These are phyloP conservation scores for Girardinichthys multiradiatus DNA, from an alignment of 2,113 vertebrate species.

Conservation along the genomic window DNA sequence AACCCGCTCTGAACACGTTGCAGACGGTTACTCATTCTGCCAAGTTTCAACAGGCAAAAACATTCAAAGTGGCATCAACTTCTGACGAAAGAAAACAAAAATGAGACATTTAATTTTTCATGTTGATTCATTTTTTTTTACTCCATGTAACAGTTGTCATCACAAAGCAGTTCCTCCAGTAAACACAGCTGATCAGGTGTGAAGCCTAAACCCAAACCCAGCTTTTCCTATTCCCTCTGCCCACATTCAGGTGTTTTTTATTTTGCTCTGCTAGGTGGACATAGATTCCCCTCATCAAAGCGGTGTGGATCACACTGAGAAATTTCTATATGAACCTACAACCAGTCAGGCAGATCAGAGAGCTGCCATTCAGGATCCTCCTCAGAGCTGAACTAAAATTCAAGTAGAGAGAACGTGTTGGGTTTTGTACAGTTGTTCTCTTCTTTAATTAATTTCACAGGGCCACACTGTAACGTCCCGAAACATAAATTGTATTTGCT, in stretches of 20 bases:
- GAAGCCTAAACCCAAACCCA: constrained; percentile 70
- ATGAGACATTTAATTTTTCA: constrained; percentile 65
- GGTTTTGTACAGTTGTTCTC: neutral
- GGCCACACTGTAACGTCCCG: constrained; percentile 5
- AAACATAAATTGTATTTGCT: constrained; percentile 6
- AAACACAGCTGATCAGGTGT: constrained; percentile 76
- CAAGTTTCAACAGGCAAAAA: constrained; percentile 52
- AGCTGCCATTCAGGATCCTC: constrained; percentile 27
- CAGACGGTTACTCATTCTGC: constrained; percentile 59
- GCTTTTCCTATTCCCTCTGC: constrained; percentile 61
- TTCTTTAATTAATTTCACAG: constrained; percentile 44
- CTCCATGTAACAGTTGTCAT: constrained; percentile 71
- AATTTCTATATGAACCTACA: constrained; percentile 44
- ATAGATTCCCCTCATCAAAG: constrained; percentile 45
- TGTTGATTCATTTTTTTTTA: constrained; percentile 52
- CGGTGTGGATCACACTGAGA: constrained; percentile 49
- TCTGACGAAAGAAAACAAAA: constrained; percentile 51
- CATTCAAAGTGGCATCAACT: constrained; percentile 57
- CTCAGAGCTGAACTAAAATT: neutral
- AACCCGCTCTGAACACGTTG: constrained; percentile 41
- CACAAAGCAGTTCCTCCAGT: constrained; percentile 73
- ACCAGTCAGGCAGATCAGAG: constrained; percentile 40
- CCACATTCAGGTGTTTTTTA: constrained; percentile 36
- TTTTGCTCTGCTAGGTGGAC: constrained; percentile 51
- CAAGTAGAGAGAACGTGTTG: neutral